Base-by-base conservation (phyloP, 2,888 invertebrate species). In the Microctonus brassicae region DNA sequence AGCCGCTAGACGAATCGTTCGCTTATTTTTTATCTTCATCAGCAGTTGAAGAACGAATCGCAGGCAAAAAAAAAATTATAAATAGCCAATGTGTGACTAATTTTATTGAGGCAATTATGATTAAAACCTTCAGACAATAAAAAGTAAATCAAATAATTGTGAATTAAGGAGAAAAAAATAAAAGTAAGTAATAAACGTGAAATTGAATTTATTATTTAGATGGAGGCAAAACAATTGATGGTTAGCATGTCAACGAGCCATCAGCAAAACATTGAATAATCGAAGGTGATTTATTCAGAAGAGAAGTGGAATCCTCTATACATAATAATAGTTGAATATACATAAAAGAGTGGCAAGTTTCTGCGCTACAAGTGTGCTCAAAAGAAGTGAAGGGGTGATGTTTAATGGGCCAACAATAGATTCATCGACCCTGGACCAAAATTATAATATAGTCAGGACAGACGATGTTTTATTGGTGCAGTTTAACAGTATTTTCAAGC, bases 1-100 rank as follows among this genome's bases (percentile, higher is more conserved):
- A 79, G 70, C 65, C 80, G 77, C 79, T 84, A 82, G 79, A 75
- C 72, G 73, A 76, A 80, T 77, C 77, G 84, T 82, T 80, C 79
- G 84, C 84, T 84, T 84, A 83, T 84, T 84, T 84, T 84, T 84
- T 76, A 69, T 84, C 70, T 84, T 84, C 78, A 84, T 84, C 77
- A 74, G 82, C 83, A 80, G 76, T 65, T 65, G 65, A 47, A 29
- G 62, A 67, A 61, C 64, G 52, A 20, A 47, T 55, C 6, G 47
- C 33, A 22, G 17, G 24, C 10, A 7, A 53, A 57, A 29, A 24
- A 34, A 55, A 53, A 29, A 29, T 29, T 29, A 7, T 5, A 7
- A 29, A 29, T 29, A 29, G 7, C 3, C 3, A 29, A 29, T 29
- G 29, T 29, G 4, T 29, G 47, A 52, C 26, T 13, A 55, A 34